Base-by-base conservation (phyloP, 2,797 vertebrate species). In the Urosaurus nigricauda region DNA sequence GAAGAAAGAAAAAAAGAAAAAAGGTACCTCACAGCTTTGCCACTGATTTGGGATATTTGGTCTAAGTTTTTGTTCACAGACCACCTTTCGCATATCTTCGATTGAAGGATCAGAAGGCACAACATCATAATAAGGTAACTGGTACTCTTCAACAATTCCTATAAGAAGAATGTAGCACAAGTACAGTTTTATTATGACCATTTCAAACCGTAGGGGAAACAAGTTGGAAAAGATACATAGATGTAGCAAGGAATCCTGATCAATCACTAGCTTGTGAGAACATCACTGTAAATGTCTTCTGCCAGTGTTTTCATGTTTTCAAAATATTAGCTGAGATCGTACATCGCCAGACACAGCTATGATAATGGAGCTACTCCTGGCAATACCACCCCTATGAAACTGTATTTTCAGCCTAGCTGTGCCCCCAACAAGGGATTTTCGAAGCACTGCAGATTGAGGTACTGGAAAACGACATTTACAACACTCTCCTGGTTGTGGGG, bases 101-200 rank as follows among this genome's bases (percentile, higher is more conserved):
- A 99, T 95, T 0, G 99, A 99, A 1, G 99, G 99, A 94, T 99
- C 98, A 84, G 98, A 99, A 98, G 98, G 98, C 97, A 99, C 99
- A 92, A 98, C 97, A 75, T 99, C 98, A 3, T 99, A 98, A 95
- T 98, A 99, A 98, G 99, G 99, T 98, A 99, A 86, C 96, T 99
- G 98, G 93, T 99, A 99, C 77, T 99, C 99, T 94, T 99, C 98
- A 11, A 98, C 97, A 93, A 98, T 95, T 89, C 98, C 99, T 99
- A 53, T 53, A 92, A 90, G 81, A 93, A 88, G 93, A 75, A 81
- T 35, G 17, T 40, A 40, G 37, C 81, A 84, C 86, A 88, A 88
- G 84, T 17, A 24, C 16, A 43, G 14, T n/a, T 16, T 77, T 85
- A 86, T 68, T 43, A 77, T 35, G 29, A 0, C 19, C 29, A 53